phyloP scores from a whole-genome alignment of 2,888 invertebrate species.

The Tenthredo amoena region DNA sequence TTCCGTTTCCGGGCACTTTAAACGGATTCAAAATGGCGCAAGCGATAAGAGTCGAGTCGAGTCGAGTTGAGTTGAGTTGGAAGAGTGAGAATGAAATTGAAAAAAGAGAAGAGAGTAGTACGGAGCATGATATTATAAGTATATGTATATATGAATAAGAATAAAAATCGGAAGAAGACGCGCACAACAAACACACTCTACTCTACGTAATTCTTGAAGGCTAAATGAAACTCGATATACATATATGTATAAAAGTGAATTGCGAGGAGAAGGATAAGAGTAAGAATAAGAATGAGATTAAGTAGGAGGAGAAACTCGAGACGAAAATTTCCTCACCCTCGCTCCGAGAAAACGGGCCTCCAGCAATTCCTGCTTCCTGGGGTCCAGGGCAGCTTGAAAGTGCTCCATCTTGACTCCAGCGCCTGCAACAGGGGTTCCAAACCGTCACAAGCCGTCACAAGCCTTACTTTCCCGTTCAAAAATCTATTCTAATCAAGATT shows the following conservation, averaged over 20 bases:
- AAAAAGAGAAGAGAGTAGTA: not conserved
- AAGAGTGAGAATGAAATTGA: not conserved
- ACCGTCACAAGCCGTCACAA: conserved; percentile 74
- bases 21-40: conserved; percentile 43
- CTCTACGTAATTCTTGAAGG: not conserved
- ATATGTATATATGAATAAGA: not conserved
- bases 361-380: conserved; percentile 98
- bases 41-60: not conserved
- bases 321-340: conserved; percentile 86
- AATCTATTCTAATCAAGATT: not conserved
- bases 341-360: conserved; percentile 98
- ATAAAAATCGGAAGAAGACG: not conserved
- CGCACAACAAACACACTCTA: not conserved
- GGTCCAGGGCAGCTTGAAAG: conserved; percentile 98
- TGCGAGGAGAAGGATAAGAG: not conserved
- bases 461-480: conserved; percentile 59
- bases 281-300: not conserved
- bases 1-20: conserved; percentile 48
- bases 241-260: not conserved
- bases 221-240: not conserved
- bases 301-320: conserved; percentile 1
- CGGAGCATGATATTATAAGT: not conserved
- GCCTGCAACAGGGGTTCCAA: conserved; percentile 82
- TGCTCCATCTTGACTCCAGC: conserved; percentile 98
- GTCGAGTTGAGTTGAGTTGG: not conserved